Evolutionary conservation across 35 echinoderm and acorn worm species (phyloP), one percentile per base, ranked within the genome.

Genomic region (Holothuria glaberrima): DNA sequence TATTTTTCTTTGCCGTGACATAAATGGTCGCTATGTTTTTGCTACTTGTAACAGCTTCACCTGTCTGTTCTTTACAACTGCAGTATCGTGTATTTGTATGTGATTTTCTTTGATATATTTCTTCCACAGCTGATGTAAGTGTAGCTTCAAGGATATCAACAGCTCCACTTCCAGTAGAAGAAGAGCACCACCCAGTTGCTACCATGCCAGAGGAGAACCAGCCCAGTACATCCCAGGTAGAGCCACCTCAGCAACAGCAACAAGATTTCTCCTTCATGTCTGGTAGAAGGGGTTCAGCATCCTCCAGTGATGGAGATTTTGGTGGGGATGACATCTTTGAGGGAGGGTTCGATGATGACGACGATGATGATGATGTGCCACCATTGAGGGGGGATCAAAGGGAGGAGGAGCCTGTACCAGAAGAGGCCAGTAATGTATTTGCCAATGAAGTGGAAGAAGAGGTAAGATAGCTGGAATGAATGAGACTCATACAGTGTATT

Each of bases 291-390:
- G 91, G 86, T 4, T 93, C 91, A 25, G 91, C 86, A 25, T 95
- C 94, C 61, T 88, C 80, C 14, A 83, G 84, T 17, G 92, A 94
- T 28, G 95, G 87, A 38, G 92, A 88, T n/a, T 89, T 91, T 30
- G 90, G 59, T 44, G 95, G 89, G 6, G 91, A 69, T 34, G 91
- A 92, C 72, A 90, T 94, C 46, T 94, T 91, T 57, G 87, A 65
- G 19, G 92, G 87, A 10, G 84, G 66, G 0, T 88, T 94, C 17
- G 90, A 97, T 22, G 95, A 97, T n/a, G 91, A 91, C 29, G 95
- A 97, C 52, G 94, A 97, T 82, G 36, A 41, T 7, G 36, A 41
- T 41, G 92, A 94, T 79, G 90, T 97, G 48, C 95, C 95, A 69
- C 91, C 95, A 6, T 75, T 97, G 30, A 68, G 81, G 35, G 88